Evolutionary conservation across 2,113 vertebrate species (phyloP).

Genomic region (Desmodus rotundus): DNA sequence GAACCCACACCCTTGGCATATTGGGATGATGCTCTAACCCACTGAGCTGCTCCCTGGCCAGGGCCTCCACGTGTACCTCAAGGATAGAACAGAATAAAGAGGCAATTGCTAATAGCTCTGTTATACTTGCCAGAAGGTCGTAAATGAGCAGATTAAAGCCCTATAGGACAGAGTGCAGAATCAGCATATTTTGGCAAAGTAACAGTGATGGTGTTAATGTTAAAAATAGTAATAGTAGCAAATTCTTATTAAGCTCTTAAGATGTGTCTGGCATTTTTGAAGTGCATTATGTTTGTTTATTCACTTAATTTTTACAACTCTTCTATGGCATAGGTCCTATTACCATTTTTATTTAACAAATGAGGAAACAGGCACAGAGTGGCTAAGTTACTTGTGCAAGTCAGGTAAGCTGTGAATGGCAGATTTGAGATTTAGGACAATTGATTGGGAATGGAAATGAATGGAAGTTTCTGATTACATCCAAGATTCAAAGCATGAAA

Average conservation of each 20-base stretch:
- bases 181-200: background rate
- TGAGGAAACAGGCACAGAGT: background rate
- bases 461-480: background rate
- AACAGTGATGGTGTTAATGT: background rate
- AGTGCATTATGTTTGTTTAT: constrained; percentile 29
- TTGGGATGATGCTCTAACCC: too few relatives aligned
- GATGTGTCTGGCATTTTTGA: constrained; percentile 3
- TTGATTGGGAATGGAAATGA: background rate
- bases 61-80: background rate
- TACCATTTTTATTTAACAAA: constrained; percentile 19
- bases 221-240: background rate
- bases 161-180: background rate
- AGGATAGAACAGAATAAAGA: background rate
- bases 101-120: background rate
- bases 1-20: too few relatives aligned
- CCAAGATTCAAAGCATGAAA: background rate
- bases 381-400: background rate
- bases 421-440: background rate
- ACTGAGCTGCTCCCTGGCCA: too few relatives aligned
- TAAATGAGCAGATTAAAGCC: background rate
- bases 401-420: background rate
- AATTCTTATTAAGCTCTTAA: constrained; percentile 20
- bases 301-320: constrained; percentile 23
- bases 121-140: background rate
- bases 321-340: background rate